Conservation (phyloP, 1,140 invertebrate species). For the Globodera rostochiensis region DNA sequence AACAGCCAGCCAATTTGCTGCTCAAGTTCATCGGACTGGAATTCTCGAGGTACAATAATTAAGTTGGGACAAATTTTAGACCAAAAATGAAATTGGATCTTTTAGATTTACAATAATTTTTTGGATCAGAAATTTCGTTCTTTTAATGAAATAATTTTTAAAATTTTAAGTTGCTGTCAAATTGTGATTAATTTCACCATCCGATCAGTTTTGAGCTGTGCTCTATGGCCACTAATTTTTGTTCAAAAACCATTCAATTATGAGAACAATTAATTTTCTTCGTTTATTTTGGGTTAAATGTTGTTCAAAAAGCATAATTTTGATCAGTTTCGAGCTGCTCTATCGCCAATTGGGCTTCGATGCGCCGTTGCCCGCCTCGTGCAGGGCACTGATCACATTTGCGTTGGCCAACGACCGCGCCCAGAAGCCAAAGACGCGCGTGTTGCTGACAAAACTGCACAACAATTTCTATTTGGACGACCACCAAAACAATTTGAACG, state of each 20-base stretch:
- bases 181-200: too few species aligned
- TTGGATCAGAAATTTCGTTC: background rate
- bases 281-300: background rate
- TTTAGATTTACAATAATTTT: too few species aligned
- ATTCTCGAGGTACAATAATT: slow-evolving; percentile 36
- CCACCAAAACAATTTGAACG: background rate
- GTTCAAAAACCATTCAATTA: too few species aligned
- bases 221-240: too few species aligned
- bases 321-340: slow-evolving; percentile 34
- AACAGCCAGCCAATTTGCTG: slow-evolving; percentile 30
- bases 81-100: too few species aligned
- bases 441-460: background rate
- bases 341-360: slow-evolving; percentile 38
- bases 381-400: slow-evolving; percentile 34
- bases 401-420: slow-evolving; percentile 7
- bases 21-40: slow-evolving; percentile 40
- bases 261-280: background rate
- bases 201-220: too few species aligned
- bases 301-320: too few species aligned
- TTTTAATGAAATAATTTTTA: too few species aligned
- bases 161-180: too few species aligned
- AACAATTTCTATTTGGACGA: slow-evolving; percentile 1
- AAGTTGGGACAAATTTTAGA: background rate
- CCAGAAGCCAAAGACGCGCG: background rate
- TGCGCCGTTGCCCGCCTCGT: slow-evolving; percentile 32